Base-by-base conservation (phyloP, 2,888 invertebrate species). In the Pediacus dermestoides region DNA sequence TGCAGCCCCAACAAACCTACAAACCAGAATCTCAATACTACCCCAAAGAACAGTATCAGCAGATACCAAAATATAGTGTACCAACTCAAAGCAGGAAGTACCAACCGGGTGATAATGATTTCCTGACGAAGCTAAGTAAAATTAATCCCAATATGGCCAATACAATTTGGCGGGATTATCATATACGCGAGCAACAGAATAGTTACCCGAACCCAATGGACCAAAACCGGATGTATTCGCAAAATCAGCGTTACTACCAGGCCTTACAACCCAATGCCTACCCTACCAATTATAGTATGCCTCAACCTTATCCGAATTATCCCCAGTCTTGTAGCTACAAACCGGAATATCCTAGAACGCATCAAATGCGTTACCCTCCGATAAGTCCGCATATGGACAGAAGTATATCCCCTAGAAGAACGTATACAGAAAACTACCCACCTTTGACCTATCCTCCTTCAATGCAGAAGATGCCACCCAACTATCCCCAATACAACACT, bases 81-180 rank as follows among this genome's bases (percentile, higher is more conserved):
- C 34, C 39, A 1, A 6, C 47, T 7, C 54, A 52, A 30, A 38
- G 48, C 16, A 40, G 50, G 2, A 56, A 54, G 33, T 55, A 47
- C 35, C 48, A 49, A 2, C 46, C 50, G n/a, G 16, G 27, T 9
- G 61, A 63, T 15, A 66, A 65, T 39, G 57, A 63, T 27, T 64
- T 64, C 37, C 44, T 67, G 21, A 57, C 64, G 4, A 60, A 61
- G 37, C 49, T 67, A 36, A 63, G 61, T 25, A 52, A 61, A 32
- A 59, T 67, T 27, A 55, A 65, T 30, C 66, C 67, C 2, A 47
- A 53, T 16, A 63, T 67, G 59, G 65, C 67, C 2, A 52, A 64
- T 18, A 61, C 62, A 10, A 65, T 67, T 10, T 63, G 66, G 40
- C 58, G 54, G 42, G 66, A 67, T 12, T 64, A 65, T 45, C 62